Conservation (phyloP, 2,888 invertebrate species). For the Scrobipalpa costella region DNA sequence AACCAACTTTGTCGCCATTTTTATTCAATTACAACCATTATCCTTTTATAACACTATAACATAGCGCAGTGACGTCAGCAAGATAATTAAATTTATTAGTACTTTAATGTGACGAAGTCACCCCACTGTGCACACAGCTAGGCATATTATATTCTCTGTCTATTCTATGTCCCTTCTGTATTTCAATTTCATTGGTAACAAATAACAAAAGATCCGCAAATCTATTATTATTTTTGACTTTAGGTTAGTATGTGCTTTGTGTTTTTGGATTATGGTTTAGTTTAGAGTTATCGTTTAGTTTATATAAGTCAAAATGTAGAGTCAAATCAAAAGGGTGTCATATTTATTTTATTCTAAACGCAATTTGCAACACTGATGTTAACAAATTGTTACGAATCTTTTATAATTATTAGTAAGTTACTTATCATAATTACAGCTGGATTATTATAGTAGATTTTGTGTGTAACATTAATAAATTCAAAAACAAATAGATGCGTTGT, state of each 20-base stretch:
- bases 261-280: not conserved
- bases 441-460: no score
- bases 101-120: not conserved
- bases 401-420: no score
- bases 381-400: no score
- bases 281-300: no score
- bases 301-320: not conserved
- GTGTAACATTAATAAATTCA: no score
- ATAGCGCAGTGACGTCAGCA: not conserved
- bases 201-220: not conserved
- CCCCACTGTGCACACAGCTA: constrained; percentile 6
- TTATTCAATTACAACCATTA: constrained; percentile 1
- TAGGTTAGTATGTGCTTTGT: not conserved
- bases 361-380: no score
- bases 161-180: constrained; percentile 10
- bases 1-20: no score
- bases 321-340: not conserved
- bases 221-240: not conserved
- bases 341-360: no score
- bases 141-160: not conserved
- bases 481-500: no score
- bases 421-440: no score
- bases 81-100: constrained; percentile 21
- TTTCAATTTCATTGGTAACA: constrained; percentile 12
- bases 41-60: constrained; percentile 10